Conservation (phyloP, 1,140 invertebrate species). For the Penaeus indicus region DNA sequence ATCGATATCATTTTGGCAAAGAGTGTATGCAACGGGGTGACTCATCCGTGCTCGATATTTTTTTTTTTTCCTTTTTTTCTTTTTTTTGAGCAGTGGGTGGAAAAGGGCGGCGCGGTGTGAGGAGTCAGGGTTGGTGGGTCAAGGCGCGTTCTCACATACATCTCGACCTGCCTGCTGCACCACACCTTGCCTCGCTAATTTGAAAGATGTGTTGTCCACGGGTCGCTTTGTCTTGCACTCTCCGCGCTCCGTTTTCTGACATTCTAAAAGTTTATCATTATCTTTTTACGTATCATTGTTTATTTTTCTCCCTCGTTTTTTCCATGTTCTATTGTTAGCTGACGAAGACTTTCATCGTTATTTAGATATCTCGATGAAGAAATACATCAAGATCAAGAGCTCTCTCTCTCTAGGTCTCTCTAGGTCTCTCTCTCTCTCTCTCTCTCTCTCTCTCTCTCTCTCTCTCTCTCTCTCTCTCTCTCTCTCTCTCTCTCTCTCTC, state of each 20-base stretch:
- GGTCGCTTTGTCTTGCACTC: no score
- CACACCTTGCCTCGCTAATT: conserved; percentile 21
- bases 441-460: no score
- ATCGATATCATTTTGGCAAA: background rate
- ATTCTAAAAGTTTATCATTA: background rate
- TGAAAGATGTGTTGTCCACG: conserved; percentile 23
- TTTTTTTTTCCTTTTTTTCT: background rate
- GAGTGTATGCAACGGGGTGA: background rate
- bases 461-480: no score
- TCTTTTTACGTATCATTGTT: background rate
- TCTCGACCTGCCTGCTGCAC: background rate
- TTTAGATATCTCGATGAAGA: no score
- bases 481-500: no score
- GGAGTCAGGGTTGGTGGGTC: background rate
- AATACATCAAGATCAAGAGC: no score
- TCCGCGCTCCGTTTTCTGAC: no score
- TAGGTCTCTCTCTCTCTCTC: no score
- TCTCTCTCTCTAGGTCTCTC: no score
- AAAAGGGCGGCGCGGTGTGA: background rate
- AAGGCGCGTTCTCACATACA: conserved; percentile 34
- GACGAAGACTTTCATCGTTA: no score
- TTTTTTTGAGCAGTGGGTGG: background rate
- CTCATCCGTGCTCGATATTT: background rate
- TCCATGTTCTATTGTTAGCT: no score
- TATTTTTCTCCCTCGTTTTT: no score